phyloP scores from a whole-genome alignment of 1,140 invertebrate species.

The Tetragnatha versicolor region DNA sequence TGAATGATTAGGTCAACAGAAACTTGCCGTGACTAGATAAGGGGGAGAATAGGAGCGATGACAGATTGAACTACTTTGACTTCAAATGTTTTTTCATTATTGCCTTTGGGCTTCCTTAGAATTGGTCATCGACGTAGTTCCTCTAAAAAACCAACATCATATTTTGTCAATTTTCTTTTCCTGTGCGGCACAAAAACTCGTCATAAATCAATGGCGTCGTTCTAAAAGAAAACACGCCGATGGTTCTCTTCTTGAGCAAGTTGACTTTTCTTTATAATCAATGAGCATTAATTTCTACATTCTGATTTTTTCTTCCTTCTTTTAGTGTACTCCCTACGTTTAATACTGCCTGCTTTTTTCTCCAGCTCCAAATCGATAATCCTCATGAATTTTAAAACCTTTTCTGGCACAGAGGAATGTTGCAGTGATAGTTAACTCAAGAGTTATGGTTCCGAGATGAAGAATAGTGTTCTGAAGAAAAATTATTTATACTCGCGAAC shows the following conservation, averaged over 20 bases:
- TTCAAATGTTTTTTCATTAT: conserved; percentile 51
- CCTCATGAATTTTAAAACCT: no score
- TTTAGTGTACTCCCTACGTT: no score
- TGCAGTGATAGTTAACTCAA: no score
- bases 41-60: conserved; percentile 22
- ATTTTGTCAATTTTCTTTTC: conserved; percentile 46
- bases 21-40: conserved; percentile 33
- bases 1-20: conserved; percentile 46
- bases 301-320: not conserved
- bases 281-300: conserved; percentile 17
- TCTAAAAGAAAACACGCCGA: conserved; percentile 17
- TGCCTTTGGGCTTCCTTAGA: conserved; percentile 35
- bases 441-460: no score
- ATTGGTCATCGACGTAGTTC: conserved; percentile 38
- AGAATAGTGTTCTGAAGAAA: no score
- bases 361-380: no score
- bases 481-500: no score
- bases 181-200: conserved; percentile 14
- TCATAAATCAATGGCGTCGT: conserved; percentile 24
- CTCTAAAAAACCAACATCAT: conserved; percentile 39
- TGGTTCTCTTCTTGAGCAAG: conserved; percentile 13
- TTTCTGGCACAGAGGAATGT: no score
- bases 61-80: conserved; percentile 44
- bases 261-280: conserved; percentile 18
- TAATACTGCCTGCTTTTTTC: no score